These are phyloP conservation scores for Conus ventricosus DNA, from an alignment of 1,140 invertebrate genomes.

Conservation along the genomic window DNA sequence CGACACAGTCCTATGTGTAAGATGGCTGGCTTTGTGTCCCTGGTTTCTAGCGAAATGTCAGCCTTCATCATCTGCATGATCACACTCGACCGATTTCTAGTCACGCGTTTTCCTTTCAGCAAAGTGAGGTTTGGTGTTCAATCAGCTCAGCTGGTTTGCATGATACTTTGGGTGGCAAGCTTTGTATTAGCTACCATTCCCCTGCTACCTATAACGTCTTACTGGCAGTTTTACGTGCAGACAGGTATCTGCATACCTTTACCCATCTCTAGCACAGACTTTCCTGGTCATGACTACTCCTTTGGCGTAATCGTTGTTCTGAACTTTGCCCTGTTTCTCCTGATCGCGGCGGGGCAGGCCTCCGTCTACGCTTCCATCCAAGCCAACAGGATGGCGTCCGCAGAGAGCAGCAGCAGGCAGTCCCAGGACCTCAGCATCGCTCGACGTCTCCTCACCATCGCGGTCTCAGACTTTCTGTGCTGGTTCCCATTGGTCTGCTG, in stretches of 20 bases:
- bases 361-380: constrained; percentile 43
- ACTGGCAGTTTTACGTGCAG: constrained; percentile 49
- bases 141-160: constrained; percentile 10
- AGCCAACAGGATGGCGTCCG: not conserved
- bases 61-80: constrained; percentile 43
- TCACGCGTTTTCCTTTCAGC: constrained; percentile 58
- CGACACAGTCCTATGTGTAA: constrained; percentile 53
- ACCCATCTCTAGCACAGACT: constrained; percentile 39
- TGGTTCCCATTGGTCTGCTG: constrained; percentile 39
- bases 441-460: constrained; percentile 39
- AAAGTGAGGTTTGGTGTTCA: constrained; percentile 26
- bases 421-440: constrained; percentile 41
- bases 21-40: constrained; percentile 62
- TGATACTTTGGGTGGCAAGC: constrained; percentile 31
- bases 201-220: constrained; percentile 24
- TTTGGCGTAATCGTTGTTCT: constrained; percentile 47
- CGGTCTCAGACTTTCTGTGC: constrained; percentile 40
- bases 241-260: constrained; percentile 52
- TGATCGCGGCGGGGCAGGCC: constrained; percentile 46
- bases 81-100: constrained; percentile 58
- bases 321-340: constrained; percentile 47
- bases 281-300: constrained; percentile 48
- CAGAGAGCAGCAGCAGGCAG: constrained; percentile 4
- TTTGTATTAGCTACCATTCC: constrained; percentile 39
- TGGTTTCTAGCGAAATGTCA: constrained; percentile 51